These are phyloP conservation scores for Ctenoplectra terminalis DNA, from an alignment of 1,140 invertebrate species.

Conservation along the genomic window DNA sequence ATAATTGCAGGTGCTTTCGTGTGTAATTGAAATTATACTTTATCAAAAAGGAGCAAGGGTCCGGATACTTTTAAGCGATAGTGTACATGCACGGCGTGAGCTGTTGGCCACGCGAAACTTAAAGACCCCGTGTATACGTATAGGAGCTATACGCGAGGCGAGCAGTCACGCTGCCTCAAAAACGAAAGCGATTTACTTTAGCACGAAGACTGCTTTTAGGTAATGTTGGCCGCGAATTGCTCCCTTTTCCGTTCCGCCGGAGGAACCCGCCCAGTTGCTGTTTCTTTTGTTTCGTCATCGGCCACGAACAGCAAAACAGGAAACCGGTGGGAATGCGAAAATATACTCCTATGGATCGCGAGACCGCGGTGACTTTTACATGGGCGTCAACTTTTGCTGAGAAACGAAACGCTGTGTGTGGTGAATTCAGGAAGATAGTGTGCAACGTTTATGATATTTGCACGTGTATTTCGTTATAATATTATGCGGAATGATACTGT, in stretches of 20 bases:
- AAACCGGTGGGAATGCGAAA: neutral
- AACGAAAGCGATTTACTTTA: slow-evolving; percentile 33
- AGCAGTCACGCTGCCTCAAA: neutral
- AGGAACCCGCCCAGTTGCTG: neutral
- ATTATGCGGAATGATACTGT: too few species aligned
- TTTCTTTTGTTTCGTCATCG: neutral
- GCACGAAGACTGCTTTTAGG: slow-evolving; percentile 30
- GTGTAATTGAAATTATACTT: too few species aligned
- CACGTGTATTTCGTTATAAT: too few species aligned
- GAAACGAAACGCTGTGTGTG: neutral
- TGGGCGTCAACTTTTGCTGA: neutral
- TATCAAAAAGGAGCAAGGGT: too few species aligned
- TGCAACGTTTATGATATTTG: neutral
- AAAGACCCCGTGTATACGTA: neutral
- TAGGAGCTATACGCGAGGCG: too few species aligned
- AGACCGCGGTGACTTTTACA: neutral
- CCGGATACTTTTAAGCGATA: too few species aligned
- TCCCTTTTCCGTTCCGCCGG: neutral
- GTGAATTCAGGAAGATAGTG: too few species aligned
- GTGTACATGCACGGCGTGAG: too few species aligned
- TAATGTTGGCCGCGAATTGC: slow-evolving; percentile 12
- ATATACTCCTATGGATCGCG: too few species aligned
- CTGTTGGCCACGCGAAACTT: slow-evolving; percentile 4
- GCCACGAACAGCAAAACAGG: neutral
- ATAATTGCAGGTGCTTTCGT: too few species aligned